phyloP scores from a whole-genome alignment of 2,888 invertebrate genomes.

The Clanis bilineata region DNA sequence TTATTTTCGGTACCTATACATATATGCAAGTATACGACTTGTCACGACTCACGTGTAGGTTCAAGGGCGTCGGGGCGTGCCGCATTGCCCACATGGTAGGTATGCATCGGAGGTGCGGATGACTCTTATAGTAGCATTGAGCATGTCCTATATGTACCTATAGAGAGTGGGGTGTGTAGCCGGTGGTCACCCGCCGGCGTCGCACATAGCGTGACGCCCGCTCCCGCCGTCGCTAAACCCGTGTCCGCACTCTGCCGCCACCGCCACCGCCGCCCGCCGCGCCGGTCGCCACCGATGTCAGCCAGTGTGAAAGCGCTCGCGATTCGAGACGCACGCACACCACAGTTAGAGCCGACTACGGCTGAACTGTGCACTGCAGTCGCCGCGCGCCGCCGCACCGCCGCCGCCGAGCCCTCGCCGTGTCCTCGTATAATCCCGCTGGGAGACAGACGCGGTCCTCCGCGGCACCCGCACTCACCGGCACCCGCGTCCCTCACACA shows the following conservation, averaged over 20 bases:
- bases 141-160: neutral
- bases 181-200: neutral
- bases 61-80: neutral
- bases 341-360: constrained; percentile 57
- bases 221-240: neutral
- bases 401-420: constrained; percentile 5
- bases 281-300: neutral
- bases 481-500: constrained; percentile 5
- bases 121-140: neutral
- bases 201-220: neutral
- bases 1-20: neutral
- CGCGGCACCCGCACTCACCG: constrained; percentile 24
- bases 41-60: no score
- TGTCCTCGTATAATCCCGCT: constrained; percentile 34
- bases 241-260: neutral
- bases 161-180: neutral
- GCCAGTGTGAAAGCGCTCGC: constrained; percentile 44
- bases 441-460: constrained; percentile 43
- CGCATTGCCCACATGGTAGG: no score
- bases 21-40: no score
- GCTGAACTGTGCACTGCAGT: constrained; percentile 53
- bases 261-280: neutral
- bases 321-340: constrained; percentile 50
- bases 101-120: no score
- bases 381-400: constrained; percentile 23